phyloP scores from a whole-genome alignment of 2,888 invertebrate species.

The Cataglyphis altisquamis region DNA sequence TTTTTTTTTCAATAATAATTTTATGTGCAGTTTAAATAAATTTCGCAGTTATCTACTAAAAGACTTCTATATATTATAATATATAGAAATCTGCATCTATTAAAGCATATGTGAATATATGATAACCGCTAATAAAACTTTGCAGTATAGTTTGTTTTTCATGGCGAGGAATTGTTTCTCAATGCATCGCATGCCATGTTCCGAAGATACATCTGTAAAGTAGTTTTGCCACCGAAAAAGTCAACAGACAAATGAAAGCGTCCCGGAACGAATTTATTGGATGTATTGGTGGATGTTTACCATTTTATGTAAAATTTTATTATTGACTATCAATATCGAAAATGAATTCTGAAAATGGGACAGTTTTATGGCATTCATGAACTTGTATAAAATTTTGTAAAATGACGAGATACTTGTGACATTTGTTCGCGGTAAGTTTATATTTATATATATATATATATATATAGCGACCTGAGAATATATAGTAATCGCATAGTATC shows the following conservation, averaged over 20 bases:
- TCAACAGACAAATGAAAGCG: not conserved
- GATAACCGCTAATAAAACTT: conserved; percentile 6
- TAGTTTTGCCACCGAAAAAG: not conserved
- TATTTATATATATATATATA: not conserved
- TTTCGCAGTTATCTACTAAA: not conserved
- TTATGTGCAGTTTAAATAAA: not conserved
- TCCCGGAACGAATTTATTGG: not conserved
- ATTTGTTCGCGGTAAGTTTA: conserved; percentile 14
- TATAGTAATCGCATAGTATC: not conserved
- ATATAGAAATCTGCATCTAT: too few species aligned
- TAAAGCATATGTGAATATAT: not conserved
- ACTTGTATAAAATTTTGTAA: conserved; percentile 7
- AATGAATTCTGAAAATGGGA: not conserved
- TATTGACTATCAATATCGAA: not conserved
- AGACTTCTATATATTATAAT: too few species aligned
- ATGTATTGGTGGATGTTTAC: not conserved
- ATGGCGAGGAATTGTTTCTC: not conserved
- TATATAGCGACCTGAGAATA: not conserved
- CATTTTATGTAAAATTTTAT: not conserved
- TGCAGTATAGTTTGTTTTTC: not conserved
- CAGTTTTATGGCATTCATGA: not conserved
- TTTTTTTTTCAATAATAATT: too few species aligned
- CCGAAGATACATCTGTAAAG: not conserved
- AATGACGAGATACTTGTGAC: conserved; percentile 39
- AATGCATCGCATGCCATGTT: not conserved